These are phyloP conservation scores for Epistrophe grossulariae DNA, from an alignment of 2,888 invertebrate genomes.

Conservation along the genomic window DNA sequence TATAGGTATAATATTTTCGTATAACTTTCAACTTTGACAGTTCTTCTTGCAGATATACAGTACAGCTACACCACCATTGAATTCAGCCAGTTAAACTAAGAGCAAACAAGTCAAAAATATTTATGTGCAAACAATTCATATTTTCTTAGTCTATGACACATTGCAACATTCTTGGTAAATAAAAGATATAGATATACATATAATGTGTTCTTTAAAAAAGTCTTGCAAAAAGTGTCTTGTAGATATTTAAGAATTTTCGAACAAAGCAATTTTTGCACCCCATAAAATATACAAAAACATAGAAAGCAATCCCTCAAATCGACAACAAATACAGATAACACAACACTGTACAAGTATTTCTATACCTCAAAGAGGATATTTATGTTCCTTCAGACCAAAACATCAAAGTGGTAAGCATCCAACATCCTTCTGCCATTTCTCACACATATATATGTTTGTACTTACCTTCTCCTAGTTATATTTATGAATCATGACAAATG, in stretches of 20 bases:
- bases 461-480: constrained; percentile 9
- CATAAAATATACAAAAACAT: background rate
- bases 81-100: too few relatives aligned
- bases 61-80: too few relatives aligned
- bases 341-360: background rate
- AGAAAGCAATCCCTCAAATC: background rate
- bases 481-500: constrained; percentile 59
- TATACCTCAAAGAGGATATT: constrained; percentile 38
- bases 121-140: too few relatives aligned
- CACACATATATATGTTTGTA: background rate
- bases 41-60: too few relatives aligned
- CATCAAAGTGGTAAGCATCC: constrained; percentile 35
- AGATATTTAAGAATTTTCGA: background rate
- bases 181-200: too few relatives aligned
- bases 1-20: too few relatives aligned
- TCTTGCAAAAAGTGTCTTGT: background rate
- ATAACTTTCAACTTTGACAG: too few relatives aligned
- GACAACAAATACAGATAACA: background rate
- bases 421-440: constrained; percentile 41
- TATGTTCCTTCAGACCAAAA: constrained; percentile 45
- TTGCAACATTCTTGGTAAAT: too few relatives aligned
- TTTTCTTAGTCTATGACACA: too few relatives aligned
- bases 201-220: too few relatives aligned
- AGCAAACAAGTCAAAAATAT: background rate
- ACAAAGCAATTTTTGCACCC: background rate